These are phyloP conservation scores for Drosophila peninsularis DNA, from an alignment of 2,888 invertebrate genomes.

Conservation along the genomic window DNA sequence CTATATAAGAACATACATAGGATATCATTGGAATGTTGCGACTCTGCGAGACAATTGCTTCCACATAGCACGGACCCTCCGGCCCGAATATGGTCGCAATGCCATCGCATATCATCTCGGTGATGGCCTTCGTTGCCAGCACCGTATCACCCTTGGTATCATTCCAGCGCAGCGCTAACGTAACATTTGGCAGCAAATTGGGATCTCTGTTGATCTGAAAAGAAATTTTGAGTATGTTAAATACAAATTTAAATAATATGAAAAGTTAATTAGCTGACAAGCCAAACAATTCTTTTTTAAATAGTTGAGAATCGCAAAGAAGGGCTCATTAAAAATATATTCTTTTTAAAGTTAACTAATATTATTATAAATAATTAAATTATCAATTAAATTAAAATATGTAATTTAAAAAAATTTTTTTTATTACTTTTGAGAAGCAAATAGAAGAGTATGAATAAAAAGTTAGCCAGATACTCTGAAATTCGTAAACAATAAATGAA, in stretches of 20 bases:
- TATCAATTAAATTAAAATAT: too few relatives aligned
- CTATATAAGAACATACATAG: slow-evolving; percentile 90
- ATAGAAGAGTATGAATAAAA: neutral
- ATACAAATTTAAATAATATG: neutral
- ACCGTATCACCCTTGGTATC: slow-evolving; percentile 95
- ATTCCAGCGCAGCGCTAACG: slow-evolving; percentile 90
- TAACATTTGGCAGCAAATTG: slow-evolving; percentile 90
- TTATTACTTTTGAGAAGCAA: neutral
- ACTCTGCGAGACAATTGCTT: slow-evolving; percentile 96
- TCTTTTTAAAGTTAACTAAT: neutral
- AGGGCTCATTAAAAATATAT: neutral
- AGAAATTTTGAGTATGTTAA: neutral
- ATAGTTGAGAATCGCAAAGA: neutral
- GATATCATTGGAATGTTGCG: slow-evolving; percentile 98
- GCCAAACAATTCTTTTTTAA: neutral
- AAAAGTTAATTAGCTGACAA: neutral
- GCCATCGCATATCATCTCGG: slow-evolving; percentile 95
- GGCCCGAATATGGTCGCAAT: slow-evolving; percentile 98
- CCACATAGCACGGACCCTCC: slow-evolving; percentile 96
- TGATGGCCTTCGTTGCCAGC: slow-evolving; percentile 92
- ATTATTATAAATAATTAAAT: too few relatives aligned
- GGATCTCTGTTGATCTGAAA: slow-evolving; percentile 90
- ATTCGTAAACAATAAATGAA: slow-evolving; percentile 2
- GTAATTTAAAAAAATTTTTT: too few relatives aligned
- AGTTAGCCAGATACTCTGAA: neutral